Conservation (phyloP, 64 coral and sea anemone species). For the Orbicella faveolata region DNA sequence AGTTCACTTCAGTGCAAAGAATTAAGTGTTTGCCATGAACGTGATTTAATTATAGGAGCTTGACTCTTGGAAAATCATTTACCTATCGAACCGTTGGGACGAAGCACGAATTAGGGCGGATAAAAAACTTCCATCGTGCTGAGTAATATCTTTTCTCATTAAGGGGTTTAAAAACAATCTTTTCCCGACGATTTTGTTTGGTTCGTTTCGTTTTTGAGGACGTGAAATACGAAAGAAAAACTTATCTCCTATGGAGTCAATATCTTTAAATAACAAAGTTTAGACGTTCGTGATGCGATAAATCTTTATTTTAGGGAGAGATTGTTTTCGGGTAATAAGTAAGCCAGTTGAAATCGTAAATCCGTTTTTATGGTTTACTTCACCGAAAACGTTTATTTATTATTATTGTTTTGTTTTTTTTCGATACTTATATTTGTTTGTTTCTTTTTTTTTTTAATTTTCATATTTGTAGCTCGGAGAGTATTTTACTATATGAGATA, state of each 20-base stretch:
- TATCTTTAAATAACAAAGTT: constrained; percentile 9
- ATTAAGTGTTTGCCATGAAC: no score
- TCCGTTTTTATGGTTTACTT: neutral
- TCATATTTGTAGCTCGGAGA: no score
- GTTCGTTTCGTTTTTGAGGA: neutral
- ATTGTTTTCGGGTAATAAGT: neutral
- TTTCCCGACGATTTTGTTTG: neutral
- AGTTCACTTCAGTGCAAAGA: no score
- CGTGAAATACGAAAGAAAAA: neutral
- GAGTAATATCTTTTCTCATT: no score
- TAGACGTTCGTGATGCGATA: neutral
- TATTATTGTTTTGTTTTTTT: neutral
- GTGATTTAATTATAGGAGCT: no score
- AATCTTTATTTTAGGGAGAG: neutral
- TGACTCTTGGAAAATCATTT: no score
- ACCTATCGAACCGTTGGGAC: no score
- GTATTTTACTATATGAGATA: neutral
- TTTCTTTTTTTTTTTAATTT: neutral
- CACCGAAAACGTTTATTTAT: neutral
- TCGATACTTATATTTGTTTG: neutral
- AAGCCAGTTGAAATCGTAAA: neutral
- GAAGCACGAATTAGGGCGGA: no score
- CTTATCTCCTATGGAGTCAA: neutral
- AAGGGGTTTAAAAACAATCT: no score
- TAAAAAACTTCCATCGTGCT: no score